Percentiles rank a stretch among this genome's conserved stretches.
Conservation (phyloP, 2,888 invertebrate genomes). For the Ametastegia equiseti region DNA sequence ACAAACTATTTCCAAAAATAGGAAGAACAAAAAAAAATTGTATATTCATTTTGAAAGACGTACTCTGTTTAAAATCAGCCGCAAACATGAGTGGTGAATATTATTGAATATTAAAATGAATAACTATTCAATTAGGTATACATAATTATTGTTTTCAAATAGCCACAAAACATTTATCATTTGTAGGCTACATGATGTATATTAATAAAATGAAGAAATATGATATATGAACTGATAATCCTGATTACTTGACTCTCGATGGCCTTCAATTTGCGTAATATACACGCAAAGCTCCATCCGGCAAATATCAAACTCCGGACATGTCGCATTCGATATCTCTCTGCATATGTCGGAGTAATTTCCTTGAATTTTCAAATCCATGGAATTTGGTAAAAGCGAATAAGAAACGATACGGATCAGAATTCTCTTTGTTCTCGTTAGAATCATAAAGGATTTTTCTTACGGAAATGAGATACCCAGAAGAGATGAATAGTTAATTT, state of each 20-base stretch:
- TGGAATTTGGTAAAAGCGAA: not conserved
- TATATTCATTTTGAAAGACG: not conserved
- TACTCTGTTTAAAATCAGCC: not conserved
- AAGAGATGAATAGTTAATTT: not conserved
- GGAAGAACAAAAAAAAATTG: not conserved
- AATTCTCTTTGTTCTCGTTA: not conserved
- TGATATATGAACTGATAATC: slow-evolving; percentile 15
- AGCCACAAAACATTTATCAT: slow-evolving; percentile 30
- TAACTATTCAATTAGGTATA: slow-evolving; percentile 19
- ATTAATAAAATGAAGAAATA: slow-evolving; percentile 42
- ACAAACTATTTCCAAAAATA: not conserved
- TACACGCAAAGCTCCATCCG: too few relatives aligned
- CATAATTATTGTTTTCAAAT: slow-evolving; percentile 44
- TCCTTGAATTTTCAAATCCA: not conserved
- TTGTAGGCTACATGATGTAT: slow-evolving; percentile 42
- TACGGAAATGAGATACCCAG: not conserved
- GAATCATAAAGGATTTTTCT: not conserved
- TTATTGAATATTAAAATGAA: slow-evolving; percentile 19
- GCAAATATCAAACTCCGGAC: not conserved
- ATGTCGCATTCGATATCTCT: not conserved
- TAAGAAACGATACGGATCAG: not conserved
- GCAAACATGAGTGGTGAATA: not conserved
- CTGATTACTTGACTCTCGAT: not conserved
- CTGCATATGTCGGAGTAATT: not conserved
- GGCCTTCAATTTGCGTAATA: not conserved